Base-by-base conservation (phyloP, 2,113 vertebrate genomes). In the Xenopus laevis region DNA sequence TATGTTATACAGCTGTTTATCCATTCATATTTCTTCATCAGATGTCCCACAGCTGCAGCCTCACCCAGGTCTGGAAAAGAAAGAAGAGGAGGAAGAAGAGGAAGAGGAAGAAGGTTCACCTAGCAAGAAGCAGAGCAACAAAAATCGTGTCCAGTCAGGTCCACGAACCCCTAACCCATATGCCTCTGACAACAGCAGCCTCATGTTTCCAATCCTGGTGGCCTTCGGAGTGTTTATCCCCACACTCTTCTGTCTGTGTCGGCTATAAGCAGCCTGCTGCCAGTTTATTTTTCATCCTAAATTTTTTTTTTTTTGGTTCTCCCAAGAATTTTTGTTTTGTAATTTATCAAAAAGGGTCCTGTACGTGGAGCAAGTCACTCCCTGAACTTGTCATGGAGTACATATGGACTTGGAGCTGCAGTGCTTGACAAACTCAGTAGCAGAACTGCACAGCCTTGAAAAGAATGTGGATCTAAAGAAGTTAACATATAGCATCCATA, bases 201-300 rank as follows among this genome's bases (percentile, higher is more conserved):
- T 99, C 82, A 99, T 98, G 96, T 99, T 98, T 79, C 97, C 97
- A 81, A 98, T 98, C 83, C 86, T 98, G 40, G 96, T 98, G 91
- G 96, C 95, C 77, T 99, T 99, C 2, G 96, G 97, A 82, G 97
- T 98, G 81, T 99, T 99, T 91, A 98, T 99, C 86, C 97, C 97
- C 77, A 98, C 96, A 74, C 94, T 99, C 86, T 98, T 98, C 90
- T 98, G 96, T 91, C 97, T 99, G 86, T 99, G 97, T 85, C 93
- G 95, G 78, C 91, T 98, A 89, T 98, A 93, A 96, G 85, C 58
- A 50, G 68, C 20, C 30, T 23, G 50, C 33, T 70, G 58, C 59
- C 46, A 40, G 60, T 55, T 9, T 7, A 9, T 40, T 40, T 27
- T 27, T 27, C 23, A 27, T 27, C 23, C 23, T 4, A 27, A 27